Base-by-base conservation (phyloP, 2,113 vertebrate genomes). In the Apistogramma diplotaenia region DNA sequence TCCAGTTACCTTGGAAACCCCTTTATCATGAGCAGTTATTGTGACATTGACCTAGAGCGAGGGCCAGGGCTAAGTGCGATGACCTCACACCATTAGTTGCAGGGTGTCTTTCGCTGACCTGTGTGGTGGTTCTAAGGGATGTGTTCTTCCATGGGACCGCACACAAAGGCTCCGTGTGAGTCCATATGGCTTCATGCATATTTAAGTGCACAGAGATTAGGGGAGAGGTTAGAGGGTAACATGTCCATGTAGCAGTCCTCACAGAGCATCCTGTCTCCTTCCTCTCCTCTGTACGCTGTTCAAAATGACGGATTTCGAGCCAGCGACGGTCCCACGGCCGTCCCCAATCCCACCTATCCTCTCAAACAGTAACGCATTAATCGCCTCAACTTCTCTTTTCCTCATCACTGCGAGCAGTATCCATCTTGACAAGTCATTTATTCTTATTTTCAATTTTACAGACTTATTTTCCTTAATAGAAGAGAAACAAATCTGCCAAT, bases 11-110 rank as follows among this genome's bases (percentile, higher is more conserved):
- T 87, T 90, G 81, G 91, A 81, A 90, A 92, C 90, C 76, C 56
- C 78, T 82, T 85, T 87, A 90, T 92, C 84, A 82, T 76, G 21
- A 12, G 81, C 89, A 90, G 86, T 92, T 86, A 89, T 87, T 73
- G 87, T 91, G 91, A 92, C 90, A 87, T 88, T 94, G 93, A 93
- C 92, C 92, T 79, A 49, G 78, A 89, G 85, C 80, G 74, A 72
- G 83, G 89, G 77, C 84, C 76, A 61, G 62, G 71, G 71, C 77
- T 74, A 74, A 92, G 84, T 83, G 82, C 29, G 84, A 87, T 88
- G 87, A 89, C 92, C 89, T 90, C 89, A 57, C 81, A 57, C 87
- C 54, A 79, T 89, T 91, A 85, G 77, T 85, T 80, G 76, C 72
- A 74, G 54, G 57, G 31, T 79, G 87, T 75, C 79, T 82, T 89